Evolutionary conservation across 2,113 vertebrate species (phyloP).

Genomic region (Nothocercus nigrocapillus): DNA sequence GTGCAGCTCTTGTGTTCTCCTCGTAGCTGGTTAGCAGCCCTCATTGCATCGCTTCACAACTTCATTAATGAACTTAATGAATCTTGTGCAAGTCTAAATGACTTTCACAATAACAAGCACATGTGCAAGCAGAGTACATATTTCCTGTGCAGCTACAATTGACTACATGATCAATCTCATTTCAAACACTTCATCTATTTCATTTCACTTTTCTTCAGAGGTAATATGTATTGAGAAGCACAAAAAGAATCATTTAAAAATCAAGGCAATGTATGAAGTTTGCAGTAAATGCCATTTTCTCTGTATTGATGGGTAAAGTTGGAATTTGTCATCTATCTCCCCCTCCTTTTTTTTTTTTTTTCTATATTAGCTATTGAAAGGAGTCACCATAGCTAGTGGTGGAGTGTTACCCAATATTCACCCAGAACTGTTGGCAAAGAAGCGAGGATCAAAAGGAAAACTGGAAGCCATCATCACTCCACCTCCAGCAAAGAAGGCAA

Average conservation of each 20-base stretch:
- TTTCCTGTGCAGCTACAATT: background rate
- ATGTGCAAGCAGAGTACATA: background rate
- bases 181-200: background rate
- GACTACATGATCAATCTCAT: background rate
- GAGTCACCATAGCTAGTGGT: conserved; percentile 96
- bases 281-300: background rate
- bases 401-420: conserved; percentile 98
- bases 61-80: background rate
- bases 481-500: conserved; percentile 91
- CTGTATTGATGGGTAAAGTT: background rate
- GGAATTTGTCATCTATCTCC: background rate
- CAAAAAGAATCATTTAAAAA: background rate
- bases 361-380: conserved; percentile 88
- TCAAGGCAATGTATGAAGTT: background rate
- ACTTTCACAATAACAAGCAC: background rate
- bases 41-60: background rate
- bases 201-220: background rate
- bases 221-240: background rate
- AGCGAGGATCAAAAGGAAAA: conserved; percentile 93
- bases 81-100: background rate
- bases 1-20: background rate
- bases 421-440: conserved; percentile 95
- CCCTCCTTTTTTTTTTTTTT: background rate
- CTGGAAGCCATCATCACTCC: conserved; percentile 93
- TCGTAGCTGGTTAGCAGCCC: background rate